These are phyloP conservation scores for Acronicta alni DNA, from an alignment of 2,888 invertebrate species.

Conservation along the genomic window DNA sequence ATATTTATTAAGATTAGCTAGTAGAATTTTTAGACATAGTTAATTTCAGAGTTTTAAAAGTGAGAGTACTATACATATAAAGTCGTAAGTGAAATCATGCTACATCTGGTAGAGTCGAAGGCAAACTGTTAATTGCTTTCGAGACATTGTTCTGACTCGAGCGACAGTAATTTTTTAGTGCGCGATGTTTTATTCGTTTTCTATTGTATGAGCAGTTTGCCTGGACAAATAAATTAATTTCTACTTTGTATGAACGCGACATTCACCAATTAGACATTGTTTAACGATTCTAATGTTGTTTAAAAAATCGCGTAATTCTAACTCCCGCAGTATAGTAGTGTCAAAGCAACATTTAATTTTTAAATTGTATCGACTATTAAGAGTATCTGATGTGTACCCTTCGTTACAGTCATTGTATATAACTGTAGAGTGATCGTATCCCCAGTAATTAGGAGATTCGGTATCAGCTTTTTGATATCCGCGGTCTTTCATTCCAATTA, in stretches of 20 bases:
- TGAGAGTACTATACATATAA: slow-evolving; percentile 46
- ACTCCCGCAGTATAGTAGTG: slow-evolving; percentile 49
- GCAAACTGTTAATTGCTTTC: slow-evolving; percentile 63
- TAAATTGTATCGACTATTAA: slow-evolving; percentile 69
- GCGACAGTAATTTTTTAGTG: slow-evolving; percentile 63
- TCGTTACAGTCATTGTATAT: slow-evolving; percentile 81
- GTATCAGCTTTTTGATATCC: slow-evolving; percentile 79
- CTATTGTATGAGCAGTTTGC: slow-evolving; percentile 59
- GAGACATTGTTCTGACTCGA: slow-evolving; percentile 65
- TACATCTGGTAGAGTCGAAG: slow-evolving; percentile 38
- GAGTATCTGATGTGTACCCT: slow-evolving; percentile 76
- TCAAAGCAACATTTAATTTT: slow-evolving; percentile 54
- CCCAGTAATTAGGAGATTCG: slow-evolving; percentile 79
- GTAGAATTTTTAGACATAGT: slow-evolving; percentile 60
- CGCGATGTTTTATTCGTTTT: slow-evolving; percentile 60
- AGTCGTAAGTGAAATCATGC: slow-evolving; percentile 45
- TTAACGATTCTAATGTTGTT: slow-evolving; percentile 61
- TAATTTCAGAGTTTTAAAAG: slow-evolving; percentile 55
- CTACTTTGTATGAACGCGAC: slow-evolving; percentile 51
- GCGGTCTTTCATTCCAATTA: slow-evolving; percentile 81
- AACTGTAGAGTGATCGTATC: slow-evolving; percentile 84
- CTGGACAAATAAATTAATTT: slow-evolving; percentile 49
- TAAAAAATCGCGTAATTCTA: slow-evolving; percentile 44
- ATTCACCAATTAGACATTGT: slow-evolving; percentile 82
- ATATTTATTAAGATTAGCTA: slow-evolving; percentile 57